Percentiles rank a stretch among this genome's conserved stretches.
Conservation (phyloP, 2,888 invertebrate genomes). For the Oxycera nigricornis region DNA sequence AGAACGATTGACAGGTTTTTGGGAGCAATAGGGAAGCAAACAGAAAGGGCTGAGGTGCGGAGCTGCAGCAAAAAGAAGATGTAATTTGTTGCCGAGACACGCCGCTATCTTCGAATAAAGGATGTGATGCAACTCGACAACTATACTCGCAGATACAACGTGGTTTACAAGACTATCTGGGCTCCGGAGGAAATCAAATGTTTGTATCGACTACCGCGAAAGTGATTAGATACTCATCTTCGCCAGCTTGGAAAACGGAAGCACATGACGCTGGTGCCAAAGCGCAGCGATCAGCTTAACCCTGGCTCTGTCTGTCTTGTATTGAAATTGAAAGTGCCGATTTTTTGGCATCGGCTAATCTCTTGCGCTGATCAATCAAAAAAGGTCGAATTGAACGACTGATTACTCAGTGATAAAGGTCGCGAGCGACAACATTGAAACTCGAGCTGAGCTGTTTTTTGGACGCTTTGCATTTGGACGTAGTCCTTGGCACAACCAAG, state of each 20-base stretch:
- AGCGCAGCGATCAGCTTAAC: background rate
- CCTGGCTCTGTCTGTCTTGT: too few relatives aligned
- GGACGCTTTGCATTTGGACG: background rate
- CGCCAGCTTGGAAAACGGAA: conserved; percentile 8
- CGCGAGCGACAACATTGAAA: too few relatives aligned
- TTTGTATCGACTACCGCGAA: background rate
- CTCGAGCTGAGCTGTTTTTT: background rate
- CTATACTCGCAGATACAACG: background rate
- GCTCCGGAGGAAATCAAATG: background rate
- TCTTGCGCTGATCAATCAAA: too few relatives aligned
- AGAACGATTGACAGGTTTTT: conserved; percentile 19
- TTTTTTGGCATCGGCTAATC: too few relatives aligned
- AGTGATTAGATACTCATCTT: background rate
- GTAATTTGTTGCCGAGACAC: background rate
- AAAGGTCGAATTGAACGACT: too few relatives aligned
- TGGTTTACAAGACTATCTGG: background rate
- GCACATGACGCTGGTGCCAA: background rate
- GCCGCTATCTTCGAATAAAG: background rate
- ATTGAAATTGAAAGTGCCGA: too few relatives aligned
- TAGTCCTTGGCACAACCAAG: too few relatives aligned
- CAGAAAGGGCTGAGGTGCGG: background rate
- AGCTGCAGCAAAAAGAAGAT: background rate
- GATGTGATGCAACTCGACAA: background rate
- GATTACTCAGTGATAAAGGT: too few relatives aligned
- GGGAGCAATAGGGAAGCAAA: conserved; percentile 1